phyloP scores from a whole-genome alignment of 2,888 invertebrate genomes.

The Thysanoteuthis rhombus region DNA sequence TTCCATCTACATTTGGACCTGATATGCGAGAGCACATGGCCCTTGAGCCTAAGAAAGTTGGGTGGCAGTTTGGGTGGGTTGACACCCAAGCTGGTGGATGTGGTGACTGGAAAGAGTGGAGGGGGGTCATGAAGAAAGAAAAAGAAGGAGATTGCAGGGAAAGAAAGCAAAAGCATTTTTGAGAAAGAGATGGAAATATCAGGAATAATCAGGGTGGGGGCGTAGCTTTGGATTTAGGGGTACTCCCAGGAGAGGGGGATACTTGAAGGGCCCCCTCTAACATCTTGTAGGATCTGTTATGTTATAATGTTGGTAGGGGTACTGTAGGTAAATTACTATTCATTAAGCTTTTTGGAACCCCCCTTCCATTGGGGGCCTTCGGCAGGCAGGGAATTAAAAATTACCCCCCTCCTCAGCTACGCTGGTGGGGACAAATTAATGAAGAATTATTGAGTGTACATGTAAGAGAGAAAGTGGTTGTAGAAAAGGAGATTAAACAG shows the following conservation, averaged over 20 bases:
- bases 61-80: conserved; percentile 22
- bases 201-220: too few relatives aligned
- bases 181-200: background rate
- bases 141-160: background rate
- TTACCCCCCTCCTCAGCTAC: too few relatives aligned
- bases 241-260: too few relatives aligned
- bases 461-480: background rate
- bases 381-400: too few relatives aligned
- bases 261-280: too few relatives aligned
- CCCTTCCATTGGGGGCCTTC: too few relatives aligned
- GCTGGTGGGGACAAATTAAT: too few relatives aligned
- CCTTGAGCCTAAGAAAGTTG: conserved; percentile 1
- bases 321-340: too few relatives aligned
- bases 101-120: background rate
- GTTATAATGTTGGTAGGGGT: too few relatives aligned
- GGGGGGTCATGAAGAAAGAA: background rate
- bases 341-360: too few relatives aligned
- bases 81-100: conserved; percentile 17
- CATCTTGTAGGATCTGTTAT: too few relatives aligned
- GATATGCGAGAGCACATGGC: conserved; percentile 28
- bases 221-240: too few relatives aligned
- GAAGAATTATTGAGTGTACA: background rate
- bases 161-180: background rate
- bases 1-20: conserved; percentile 22
- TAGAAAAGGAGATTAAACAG: background rate